Evolutionary conservation across 2,113 vertebrate species (phyloP), one percentile per base, ranked within the genome.

Genomic region (Melospiza melodia): DNA sequence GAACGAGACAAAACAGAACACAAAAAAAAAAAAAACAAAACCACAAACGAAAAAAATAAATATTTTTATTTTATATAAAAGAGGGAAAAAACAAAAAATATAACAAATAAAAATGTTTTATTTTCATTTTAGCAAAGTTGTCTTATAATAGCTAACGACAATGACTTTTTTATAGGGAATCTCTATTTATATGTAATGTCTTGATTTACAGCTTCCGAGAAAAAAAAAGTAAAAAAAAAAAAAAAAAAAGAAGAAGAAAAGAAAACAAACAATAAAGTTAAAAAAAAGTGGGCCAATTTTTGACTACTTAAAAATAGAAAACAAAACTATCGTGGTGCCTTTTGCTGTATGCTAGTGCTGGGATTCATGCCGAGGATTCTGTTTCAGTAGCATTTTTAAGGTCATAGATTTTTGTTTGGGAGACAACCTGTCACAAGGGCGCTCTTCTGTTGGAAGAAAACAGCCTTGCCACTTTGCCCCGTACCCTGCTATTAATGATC

Each of bases 81-180:
- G 98, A 99, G 98, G 99, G 69, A 6, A 5, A 5, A 98, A 98
- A 62, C 11, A 5, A 5, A 99, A 98, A 99, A 98, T 99, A 99
- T 98, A 99, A 99, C 98, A 99, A 99, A 99, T 98, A 98, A 99
- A 99, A 99, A 99, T 99, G 99, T 99, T 98, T 99, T 99, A 99
- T 99, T 99, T 99, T 99, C 99, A 99, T 99, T 99, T 99, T 99
- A 99, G 99, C 99, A 99, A 99, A 98, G 98, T 99, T 99, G 99
- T 99, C 99, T 99, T 98, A 98, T 98, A 99, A 99, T 99, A 99
- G 99, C 98, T 99, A 99, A 99, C 92, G 97, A 99, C 98, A 99
- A 99, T 99, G 99, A 99, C 99, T 99, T 99, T 99, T 99, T 99
- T 99, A 99, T 99, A 99, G 99, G 99, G 99, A 99, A 99, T 98